Conservation (phyloP, 2,797 vertebrate species). For the Micromesistius poutassou region DNA sequence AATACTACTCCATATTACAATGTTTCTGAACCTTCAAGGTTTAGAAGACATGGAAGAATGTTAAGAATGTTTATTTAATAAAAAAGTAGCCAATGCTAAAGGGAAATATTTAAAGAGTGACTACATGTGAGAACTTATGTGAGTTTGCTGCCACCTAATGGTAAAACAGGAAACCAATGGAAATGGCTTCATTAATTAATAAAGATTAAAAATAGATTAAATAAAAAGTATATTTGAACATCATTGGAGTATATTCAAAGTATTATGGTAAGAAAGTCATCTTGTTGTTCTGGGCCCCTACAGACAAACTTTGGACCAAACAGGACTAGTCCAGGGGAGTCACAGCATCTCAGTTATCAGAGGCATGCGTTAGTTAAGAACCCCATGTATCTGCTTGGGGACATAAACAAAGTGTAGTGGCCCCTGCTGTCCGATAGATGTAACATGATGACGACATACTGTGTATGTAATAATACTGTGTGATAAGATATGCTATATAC, state of each 20-base stretch:
- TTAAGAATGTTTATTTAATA: neutral
- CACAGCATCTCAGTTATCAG: neutral
- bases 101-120: neutral
- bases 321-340: too few species aligned
- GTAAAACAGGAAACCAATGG: slow-evolving; percentile 1
- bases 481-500: neutral
- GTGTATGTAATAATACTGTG: too few species aligned
- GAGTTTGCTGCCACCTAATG: neutral
- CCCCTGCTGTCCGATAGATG: neutral
- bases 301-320: neutral
- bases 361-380: neutral
- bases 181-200: neutral
- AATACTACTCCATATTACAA: neutral
- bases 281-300: neutral
- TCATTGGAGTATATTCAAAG: neutral
- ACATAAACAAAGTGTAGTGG: neutral
- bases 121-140: neutral
- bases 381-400: neutral
- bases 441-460: neutral
- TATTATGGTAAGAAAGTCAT: neutral
- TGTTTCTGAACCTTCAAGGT: neutral
- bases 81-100: neutral
- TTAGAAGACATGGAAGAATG: neutral
- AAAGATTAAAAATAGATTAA: neutral
- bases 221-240: neutral